Evolutionary conservation across 2,888 invertebrate species (phyloP), one percentile per base, ranked within the genome.

Genomic region (Antheraea yamamai): DNA sequence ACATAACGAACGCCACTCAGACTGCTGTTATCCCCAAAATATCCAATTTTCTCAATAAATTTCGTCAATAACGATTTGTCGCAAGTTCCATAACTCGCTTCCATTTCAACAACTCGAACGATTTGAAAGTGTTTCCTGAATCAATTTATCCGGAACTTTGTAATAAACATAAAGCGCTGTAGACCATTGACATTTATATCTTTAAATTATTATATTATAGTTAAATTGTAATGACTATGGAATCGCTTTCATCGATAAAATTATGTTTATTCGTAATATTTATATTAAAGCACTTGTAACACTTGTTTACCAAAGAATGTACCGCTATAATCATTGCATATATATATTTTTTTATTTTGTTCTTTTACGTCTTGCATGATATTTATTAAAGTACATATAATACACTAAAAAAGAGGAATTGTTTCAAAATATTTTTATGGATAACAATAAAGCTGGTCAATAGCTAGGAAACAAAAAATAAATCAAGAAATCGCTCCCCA

Each of bases 1-100:
- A 94, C 87, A 78, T 91, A 84, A 0, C 89, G 85, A 0, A 95
- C 83, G 3, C 93, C 91, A 74, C 88, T 91, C 39, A 95, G 81
- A 72, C 83, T 90, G 75, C 91, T 92, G 76, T 89, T 83, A 74
- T 90, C 89, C 26, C 89, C 91, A 74, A 89, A 94, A 82, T 89
- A 92, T 76, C 89, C 84, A 10, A 91, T 79, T 78, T 88, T 89
- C 35, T 85, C 84, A 72, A 81, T 85, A 12, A 91, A 73, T 58
- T 78, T 80, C 16, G 73, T 75, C 39, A 84, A 58, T 73, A 86
- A 78, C 16, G 74, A 75, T 30, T 76, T 78, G 35, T 74, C 77
- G 61, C 76, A 74, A 61, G 35, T 74, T 75, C 70, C 55, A 51
- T 68, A 10, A 73, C 52, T 72, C 2, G 18, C n/a, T 74, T 47